Base-by-base conservation (phyloP, 2,113 vertebrate genomes). In the Lathamus discolor region DNA sequence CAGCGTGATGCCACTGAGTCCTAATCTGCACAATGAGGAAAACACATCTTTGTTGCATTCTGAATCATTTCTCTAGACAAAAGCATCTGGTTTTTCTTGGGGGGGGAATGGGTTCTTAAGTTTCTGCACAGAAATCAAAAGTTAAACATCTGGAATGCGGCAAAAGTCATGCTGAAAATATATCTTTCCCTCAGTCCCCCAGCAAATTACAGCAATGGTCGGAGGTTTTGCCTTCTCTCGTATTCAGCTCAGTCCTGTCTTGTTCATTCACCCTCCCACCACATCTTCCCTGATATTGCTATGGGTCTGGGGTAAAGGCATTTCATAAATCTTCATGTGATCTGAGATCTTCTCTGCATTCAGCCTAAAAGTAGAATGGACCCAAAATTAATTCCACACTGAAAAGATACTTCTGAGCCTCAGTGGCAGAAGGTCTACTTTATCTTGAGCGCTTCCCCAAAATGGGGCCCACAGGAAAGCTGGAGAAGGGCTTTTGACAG, bases 171-270 rank as follows among this genome's bases (percentile, higher is more conserved):
- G 17, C 25, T 41, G 88, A 12, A 73, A 92, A 83, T 54, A 67
- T 11, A 7, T 39, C 12, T 28, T 87, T 64, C 51, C 86, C 61
- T 64, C 46, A 46, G 75, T 59, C 46, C 41, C 72, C 25, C 11
- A 4, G 48, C 8, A 49, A 37, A 85, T 76, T 55, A 61, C 62
- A 15, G 29, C 0, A 0, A 11, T 2, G 5, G 15, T 8, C 0
- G 5, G 77, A 39, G 25, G 31, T 37, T 89, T 61, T 49, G 35
- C 25, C 19, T 82, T 63, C 48, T 68, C 66, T 25, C 74, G 46
- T 28, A 10, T 74, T 54, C 24, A 31, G 7, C 2, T 86, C 39
- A 22, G 7, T 35, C 52, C 43, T 51, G 17, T 27, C 25, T 82
- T 63, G 28, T 11, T 72, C 13, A 0, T 66, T 33, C 49, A 35